phyloP scores from a whole-genome alignment of 2,888 invertebrate genomes.

The Acleris emargana region DNA sequence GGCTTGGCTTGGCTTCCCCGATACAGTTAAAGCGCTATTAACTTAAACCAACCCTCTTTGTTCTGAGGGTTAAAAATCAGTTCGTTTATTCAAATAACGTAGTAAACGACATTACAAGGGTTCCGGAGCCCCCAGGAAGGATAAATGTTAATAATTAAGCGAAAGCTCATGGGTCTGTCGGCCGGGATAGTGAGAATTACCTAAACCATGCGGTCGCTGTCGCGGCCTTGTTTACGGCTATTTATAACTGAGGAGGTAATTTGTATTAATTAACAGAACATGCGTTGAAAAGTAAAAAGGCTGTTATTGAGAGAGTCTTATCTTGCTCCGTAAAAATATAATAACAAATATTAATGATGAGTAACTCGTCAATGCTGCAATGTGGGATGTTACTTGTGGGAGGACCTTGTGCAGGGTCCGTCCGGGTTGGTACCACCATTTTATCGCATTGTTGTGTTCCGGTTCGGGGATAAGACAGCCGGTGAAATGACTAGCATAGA shows the following conservation, averaged over 20 bases:
- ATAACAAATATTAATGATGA: neutral
- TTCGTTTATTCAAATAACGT: constrained; percentile 19
- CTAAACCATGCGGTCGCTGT: constrained; percentile 11
- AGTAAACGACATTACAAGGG: constrained; percentile 31
- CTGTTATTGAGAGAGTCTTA: neutral
- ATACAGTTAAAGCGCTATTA: neutral
- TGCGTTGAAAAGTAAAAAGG: neutral
- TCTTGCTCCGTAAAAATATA: neutral
- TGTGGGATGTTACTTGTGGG: too few species aligned
- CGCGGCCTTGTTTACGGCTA: constrained; percentile 24
- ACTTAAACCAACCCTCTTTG: constrained; percentile 7
- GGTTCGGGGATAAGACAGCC: too few species aligned
- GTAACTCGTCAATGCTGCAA: too few species aligned
- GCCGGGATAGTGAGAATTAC: constrained; percentile 22
- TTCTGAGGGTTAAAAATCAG: constrained; percentile 14
- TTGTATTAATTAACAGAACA: constrained; percentile 4
- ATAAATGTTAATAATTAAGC: constrained; percentile 33
- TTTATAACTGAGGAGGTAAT: constrained; percentile 17
- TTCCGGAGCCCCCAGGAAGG: constrained; percentile 23
- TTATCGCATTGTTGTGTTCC: too few species aligned
- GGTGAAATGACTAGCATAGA: too few species aligned
- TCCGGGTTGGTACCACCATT: too few species aligned
- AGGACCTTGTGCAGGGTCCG: too few species aligned
- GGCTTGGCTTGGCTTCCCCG: neutral
- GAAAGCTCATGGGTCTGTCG: constrained; percentile 27